Evolutionary conservation across 2,797 vertebrate species (phyloP), one percentile per base, ranked within the genome.

Genomic region (Scomberomorus guttatus): DNA sequence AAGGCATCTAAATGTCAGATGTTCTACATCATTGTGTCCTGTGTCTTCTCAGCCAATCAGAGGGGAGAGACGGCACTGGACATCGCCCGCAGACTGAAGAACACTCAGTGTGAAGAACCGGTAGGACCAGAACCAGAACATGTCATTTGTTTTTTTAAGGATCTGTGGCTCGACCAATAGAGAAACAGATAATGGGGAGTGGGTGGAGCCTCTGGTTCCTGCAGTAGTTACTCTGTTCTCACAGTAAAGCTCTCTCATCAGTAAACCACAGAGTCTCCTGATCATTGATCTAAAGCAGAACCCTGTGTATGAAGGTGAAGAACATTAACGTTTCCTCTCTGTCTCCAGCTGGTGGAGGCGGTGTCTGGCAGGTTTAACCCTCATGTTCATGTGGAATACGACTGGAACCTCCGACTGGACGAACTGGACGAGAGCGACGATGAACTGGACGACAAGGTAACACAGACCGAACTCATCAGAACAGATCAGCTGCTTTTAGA

Each of bases 401-500:
- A 98, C 34, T 98, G 97, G 97, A 97, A 97, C 71, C 96, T 98
- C 84, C 92, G 96, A 1, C 95, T 96, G 86, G 97, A 98, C 12
- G 97, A 97, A 72, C 93, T 98, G 67, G 97, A 98, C 14, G 97
- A 79, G 50, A 73, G 77, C 0, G 77, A 79, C 3, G 77, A 79
- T 0, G 77, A 79, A 9, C 62, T 73, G 56, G 77, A 73, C 1
- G 48, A 73, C 17, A 73, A 73, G 77, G 77, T 79, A 22, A 27
- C 54, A 2, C 96, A 88, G 96, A 97, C 96, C 12, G 1, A 56
- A 13, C 39, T 18, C 29, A 6, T 8, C 25, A 24, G 20, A 8
- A 3, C 14, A 17, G 50, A 42, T 54, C 25, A 22, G 1, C 3
- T 52, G 6, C 29, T 32, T 32, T 32, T 32, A 6, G 29, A 32